phyloP scores from a whole-genome alignment of 2,797 vertebrate genomes.

The Chromobotia macracanthus region DNA sequence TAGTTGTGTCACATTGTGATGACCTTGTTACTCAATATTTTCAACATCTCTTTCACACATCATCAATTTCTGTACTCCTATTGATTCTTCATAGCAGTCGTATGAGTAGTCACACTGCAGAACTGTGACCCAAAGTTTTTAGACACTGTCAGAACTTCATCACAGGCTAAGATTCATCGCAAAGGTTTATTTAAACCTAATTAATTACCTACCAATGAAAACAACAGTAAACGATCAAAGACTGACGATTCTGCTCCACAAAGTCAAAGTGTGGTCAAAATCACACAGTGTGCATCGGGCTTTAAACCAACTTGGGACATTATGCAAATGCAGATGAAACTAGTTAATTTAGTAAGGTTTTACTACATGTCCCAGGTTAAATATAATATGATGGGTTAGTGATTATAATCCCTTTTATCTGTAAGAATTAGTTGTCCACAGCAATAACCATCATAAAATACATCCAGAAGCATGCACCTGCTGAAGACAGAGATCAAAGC shows the following conservation, averaged over 20 bases:
- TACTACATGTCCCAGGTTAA: constrained; percentile 5
- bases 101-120: too few species aligned
- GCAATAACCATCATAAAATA: constrained; percentile 9
- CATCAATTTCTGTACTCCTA: too few species aligned
- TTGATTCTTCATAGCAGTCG: too few species aligned
- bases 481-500: constrained; percentile 23
- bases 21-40: too few species aligned
- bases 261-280: neutral
- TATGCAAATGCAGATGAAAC: constrained; percentile 1
- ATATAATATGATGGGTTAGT: constrained; percentile 35
- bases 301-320: constrained; percentile 5
- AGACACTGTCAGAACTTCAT: too few species aligned
- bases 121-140: too few species aligned
- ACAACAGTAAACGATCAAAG: too few species aligned
- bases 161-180: too few species aligned
- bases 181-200: too few species aligned
- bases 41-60: too few species aligned
- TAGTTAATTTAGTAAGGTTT: constrained; percentile 17
- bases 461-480: constrained; percentile 38
- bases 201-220: too few species aligned
- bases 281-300: neutral
- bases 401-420: constrained; percentile 36
- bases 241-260: neutral
- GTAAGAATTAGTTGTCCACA: constrained; percentile 29
- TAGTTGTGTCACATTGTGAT: too few species aligned